Evolutionary conservation across 2,113 vertebrate species (phyloP), one percentile per base, ranked within the genome.

Genomic region (Triplophysa siluroides): DNA sequence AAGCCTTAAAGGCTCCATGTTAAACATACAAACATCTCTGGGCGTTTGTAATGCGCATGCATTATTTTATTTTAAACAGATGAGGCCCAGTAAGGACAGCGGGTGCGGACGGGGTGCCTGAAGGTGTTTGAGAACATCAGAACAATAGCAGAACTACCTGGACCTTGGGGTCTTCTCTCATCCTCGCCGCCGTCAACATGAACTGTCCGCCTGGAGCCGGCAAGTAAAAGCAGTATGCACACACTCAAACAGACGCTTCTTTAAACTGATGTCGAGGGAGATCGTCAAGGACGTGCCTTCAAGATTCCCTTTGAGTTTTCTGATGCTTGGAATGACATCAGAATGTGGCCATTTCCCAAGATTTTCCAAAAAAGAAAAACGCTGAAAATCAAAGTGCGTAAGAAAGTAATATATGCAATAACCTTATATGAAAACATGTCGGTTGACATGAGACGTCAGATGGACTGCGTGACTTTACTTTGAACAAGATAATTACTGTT

Each of bases 41-140:
- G 81, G 81, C 63, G 8, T 47, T 62, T 24, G 47, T 70, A 45
- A 77, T 77, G 81, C 83, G 72, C 77, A 78, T 83, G 70, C 65
- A 65, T 56, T 64, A 73, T 68, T 12, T 26, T 56, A 58, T 68
- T 12, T 26, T 56, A 58, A 62, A 56, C 43, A 33, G 54, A 18
- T 63, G 16, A 41, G 65, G 67, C 54, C 41, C 24, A 23, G 24
- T 41, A 76, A 61, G 73, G 65, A 62, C 56, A 81, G 6, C 3
- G 74, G 66, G 9, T 19, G 63, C 21, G 9, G 13, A 18, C 19
- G 16, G 41, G 8, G 52, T 18, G 61, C 38, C 19, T 14, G 63
- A 43, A 52, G 24, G n/a, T 56, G 16, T 45, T 21, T 23, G 13
- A 63, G 12, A 50, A 43, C 12, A 2, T 11, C 23, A 78, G 50